These are phyloP conservation scores for Parnassius glacialis DNA, from an alignment of 2,888 invertebrate species.

Conservation along the genomic window DNA sequence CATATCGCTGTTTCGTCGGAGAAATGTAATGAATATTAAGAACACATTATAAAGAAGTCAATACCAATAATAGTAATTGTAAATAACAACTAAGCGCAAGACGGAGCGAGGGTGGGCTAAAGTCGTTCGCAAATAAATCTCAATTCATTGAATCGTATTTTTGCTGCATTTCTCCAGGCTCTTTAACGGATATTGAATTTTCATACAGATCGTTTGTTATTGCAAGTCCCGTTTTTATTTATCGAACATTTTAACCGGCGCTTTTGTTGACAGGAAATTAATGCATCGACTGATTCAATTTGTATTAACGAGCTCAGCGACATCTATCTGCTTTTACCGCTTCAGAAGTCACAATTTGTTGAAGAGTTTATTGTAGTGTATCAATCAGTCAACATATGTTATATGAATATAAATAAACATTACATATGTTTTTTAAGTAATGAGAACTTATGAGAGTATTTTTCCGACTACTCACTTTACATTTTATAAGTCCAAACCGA, in stretches of 20 bases:
- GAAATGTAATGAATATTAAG: neutral
- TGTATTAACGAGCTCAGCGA: slow-evolving; percentile 46
- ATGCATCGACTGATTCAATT: slow-evolving; percentile 61
- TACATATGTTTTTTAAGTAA: no score
- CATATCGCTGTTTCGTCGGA: no score
- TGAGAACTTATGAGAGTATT: no score
- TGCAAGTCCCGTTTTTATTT: slow-evolving; percentile 62
- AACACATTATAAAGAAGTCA: slow-evolving; percentile 11
- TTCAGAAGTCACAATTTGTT: slow-evolving; percentile 22
- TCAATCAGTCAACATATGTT: no score
- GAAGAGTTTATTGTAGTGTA: neutral
- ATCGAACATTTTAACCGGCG: slow-evolving; percentile 58
- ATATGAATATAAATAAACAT: no score
- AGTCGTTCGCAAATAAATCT: slow-evolving; percentile 45
- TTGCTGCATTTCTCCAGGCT: slow-evolving; percentile 54
- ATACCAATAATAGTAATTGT: slow-evolving; percentile 19
- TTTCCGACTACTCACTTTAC: no score
- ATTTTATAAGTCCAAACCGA: no score
- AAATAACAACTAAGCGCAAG: slow-evolving; percentile 20
- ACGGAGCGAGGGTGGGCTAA: slow-evolving; percentile 28
- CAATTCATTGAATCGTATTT: slow-evolving; percentile 56
- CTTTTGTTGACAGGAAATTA: slow-evolving; percentile 73
- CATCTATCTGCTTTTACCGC: slow-evolving; percentile 32
- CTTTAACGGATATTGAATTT: slow-evolving; percentile 76
- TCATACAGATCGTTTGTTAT: slow-evolving; percentile 70